phyloP scores from a whole-genome alignment of 2,888 invertebrate genomes.

The Therioaphis trifolii region DNA sequence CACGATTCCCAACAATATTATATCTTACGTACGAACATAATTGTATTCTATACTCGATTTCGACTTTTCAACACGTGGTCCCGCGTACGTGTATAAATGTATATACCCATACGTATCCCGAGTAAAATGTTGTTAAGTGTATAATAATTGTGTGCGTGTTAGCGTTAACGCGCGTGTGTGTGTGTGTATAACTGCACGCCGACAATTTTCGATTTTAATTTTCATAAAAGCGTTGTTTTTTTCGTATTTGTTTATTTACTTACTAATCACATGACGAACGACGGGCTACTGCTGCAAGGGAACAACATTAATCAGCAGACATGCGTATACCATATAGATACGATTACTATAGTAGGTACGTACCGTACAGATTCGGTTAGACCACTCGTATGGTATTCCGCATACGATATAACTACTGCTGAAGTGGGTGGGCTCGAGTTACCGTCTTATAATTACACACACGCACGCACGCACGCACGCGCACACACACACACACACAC shows the following conservation, averaged over 20 bases:
- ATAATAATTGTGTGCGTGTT: too few species aligned
- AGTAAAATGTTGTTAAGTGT: too few species aligned
- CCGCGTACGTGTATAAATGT: too few species aligned
- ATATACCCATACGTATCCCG: too few species aligned
- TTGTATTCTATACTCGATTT: too few species aligned
- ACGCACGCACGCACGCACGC: background rate
- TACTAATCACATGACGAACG: background rate
- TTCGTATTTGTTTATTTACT: background rate
- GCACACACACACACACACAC: background rate
- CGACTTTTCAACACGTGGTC: too few species aligned
- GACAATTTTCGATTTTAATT: background rate
- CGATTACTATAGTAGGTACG: background rate
- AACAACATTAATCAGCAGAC: slow-evolving; percentile 16
- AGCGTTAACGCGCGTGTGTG: background rate
- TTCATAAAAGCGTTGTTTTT: background rate
- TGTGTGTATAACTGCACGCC: background rate
- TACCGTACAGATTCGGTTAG: background rate
- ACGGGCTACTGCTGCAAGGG: background rate
- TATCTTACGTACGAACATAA: too few species aligned
- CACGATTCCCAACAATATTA: too few species aligned
- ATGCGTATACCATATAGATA: background rate
- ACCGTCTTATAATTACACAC: background rate
- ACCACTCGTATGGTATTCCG: background rate
- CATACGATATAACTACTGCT: background rate
- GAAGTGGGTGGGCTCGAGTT: background rate